phyloP scores from a whole-genome alignment of 1,140 invertebrate species.

The Cyrtorhinus lividipennis region DNA sequence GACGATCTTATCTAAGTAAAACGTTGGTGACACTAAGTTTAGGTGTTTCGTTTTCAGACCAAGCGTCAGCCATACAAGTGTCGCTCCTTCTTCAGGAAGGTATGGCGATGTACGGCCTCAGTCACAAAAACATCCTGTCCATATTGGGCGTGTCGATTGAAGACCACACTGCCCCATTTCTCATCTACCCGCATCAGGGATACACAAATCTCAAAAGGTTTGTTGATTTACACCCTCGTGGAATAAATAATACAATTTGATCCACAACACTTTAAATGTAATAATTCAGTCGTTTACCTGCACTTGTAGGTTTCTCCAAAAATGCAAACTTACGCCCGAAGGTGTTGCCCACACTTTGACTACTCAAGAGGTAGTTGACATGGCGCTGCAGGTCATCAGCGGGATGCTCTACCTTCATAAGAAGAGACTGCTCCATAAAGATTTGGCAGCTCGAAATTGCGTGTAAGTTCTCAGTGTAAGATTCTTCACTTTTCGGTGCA shows the following conservation, averaged over 20 bases:
- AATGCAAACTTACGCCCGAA: slow-evolving; percentile 26
- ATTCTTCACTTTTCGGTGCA: not conserved
- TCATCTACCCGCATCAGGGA: slow-evolving; percentile 26
- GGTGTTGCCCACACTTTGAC: slow-evolving; percentile 26
- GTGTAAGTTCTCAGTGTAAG: slow-evolving; percentile 67
- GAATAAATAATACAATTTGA: not conserved
- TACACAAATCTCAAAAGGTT: slow-evolving; percentile 27
- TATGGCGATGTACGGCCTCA: slow-evolving; percentile 63
- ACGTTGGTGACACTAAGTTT: too few relatives aligned
- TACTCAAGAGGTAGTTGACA: slow-evolving; percentile 65
- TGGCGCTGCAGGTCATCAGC: slow-evolving; percentile 73
- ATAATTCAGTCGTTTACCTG: not conserved
- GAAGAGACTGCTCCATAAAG: slow-evolving; percentile 74
- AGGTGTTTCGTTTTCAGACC: too few relatives aligned
- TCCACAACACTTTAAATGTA: not conserved
- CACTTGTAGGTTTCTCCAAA: slow-evolving; percentile 26
- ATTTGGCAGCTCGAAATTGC: slow-evolving; percentile 85
- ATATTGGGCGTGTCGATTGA: slow-evolving; percentile 68
- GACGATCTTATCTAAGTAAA: too few relatives aligned
- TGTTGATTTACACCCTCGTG: too few relatives aligned
- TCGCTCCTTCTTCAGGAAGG: slow-evolving; percentile 69
- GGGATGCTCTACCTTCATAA: slow-evolving; percentile 82
- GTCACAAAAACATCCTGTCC: slow-evolving; percentile 66
- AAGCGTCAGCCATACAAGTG: slow-evolving; percentile 66
- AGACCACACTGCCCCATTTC: slow-evolving; percentile 27